These are phyloP conservation scores for Polyommatus icarus DNA, from an alignment of 2,888 invertebrate genomes.

Conservation along the genomic window DNA sequence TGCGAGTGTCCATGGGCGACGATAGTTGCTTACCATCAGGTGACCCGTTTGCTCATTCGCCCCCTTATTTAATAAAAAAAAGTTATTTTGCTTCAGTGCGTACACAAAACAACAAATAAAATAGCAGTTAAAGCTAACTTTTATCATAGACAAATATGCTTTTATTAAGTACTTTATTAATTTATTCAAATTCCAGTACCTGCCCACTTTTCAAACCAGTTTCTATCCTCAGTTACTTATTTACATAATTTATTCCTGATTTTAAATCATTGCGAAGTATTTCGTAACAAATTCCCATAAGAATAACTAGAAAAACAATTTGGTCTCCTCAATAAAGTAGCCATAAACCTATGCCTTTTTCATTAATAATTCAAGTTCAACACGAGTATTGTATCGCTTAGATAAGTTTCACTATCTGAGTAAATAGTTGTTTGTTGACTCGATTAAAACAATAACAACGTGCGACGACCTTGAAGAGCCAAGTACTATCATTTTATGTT, in stretches of 20 bases:
- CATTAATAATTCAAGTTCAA: neutral
- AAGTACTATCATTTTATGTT: slow-evolving; percentile 41
- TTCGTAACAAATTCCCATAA: neutral
- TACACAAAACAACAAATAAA: neutral
- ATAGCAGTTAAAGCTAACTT: neutral
- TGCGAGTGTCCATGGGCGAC: too few relatives aligned
- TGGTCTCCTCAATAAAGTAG: neutral
- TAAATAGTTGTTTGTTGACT: slow-evolving; percentile 2
- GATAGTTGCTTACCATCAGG: too few relatives aligned
- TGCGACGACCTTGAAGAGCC: slow-evolving; percentile 41
- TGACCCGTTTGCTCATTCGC: too few relatives aligned
- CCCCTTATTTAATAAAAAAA: too few relatives aligned
- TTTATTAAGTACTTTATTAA: neutral
- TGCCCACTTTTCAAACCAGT: slow-evolving; percentile 3
- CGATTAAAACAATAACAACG: slow-evolving; percentile 13
- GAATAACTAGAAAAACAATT: neutral
- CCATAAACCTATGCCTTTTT: neutral
- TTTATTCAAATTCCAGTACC: neutral
- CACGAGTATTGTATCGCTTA: neutral
- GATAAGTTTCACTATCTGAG: neutral
- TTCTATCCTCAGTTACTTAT: neutral
- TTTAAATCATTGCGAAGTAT: slow-evolving; percentile 8
- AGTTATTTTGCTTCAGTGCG: too few relatives aligned
- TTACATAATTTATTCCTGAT: slow-evolving; percentile 2
- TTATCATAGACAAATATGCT: too few relatives aligned